Percentiles rank a stretch among this genome's conserved stretches.
phyloP scores from a whole-genome alignment of 2,888 invertebrate genomes.

The Acronicta leporina region DNA sequence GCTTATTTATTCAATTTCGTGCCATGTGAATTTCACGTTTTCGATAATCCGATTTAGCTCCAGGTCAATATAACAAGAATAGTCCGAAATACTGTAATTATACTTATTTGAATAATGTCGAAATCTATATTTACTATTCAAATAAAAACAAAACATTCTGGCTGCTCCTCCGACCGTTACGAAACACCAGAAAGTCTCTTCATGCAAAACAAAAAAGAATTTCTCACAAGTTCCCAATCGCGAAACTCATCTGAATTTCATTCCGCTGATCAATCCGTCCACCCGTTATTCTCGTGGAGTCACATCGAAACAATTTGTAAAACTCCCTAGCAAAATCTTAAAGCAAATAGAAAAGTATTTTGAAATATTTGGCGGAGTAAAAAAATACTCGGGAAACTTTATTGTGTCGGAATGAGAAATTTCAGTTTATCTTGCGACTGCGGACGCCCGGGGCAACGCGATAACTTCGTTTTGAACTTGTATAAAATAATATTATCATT shows the following conservation, averaged over 20 bases:
- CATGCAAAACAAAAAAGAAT: constrained; percentile 48
- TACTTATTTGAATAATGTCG: constrained; percentile 14
- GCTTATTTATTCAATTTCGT: constrained; percentile 11
- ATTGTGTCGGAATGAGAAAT: constrained; percentile 75
- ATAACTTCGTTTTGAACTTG: constrained; percentile 71
- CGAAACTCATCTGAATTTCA: constrained; percentile 72
- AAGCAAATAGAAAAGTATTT: constrained; percentile 78
- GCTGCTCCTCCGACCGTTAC: constrained; percentile 32
- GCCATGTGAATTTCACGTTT: not conserved
- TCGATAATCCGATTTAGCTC: too few species aligned
- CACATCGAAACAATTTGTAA: constrained; percentile 73
- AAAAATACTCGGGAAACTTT: constrained; percentile 72
- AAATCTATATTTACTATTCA: constrained; percentile 39
- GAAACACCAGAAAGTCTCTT: constrained; percentile 52
- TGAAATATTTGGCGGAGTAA: constrained; percentile 73
- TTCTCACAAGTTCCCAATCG: constrained; percentile 63
- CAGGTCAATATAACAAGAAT: too few species aligned
- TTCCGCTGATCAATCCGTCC: constrained; percentile 67
- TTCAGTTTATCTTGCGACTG: constrained; percentile 75
- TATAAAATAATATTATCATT: constrained; percentile 80
- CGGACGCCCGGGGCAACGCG: constrained; percentile 57
- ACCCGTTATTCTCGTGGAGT: constrained; percentile 67
- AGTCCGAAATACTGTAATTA: not conserved
- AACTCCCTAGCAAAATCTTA: constrained; percentile 67
- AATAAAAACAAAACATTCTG: constrained; percentile 45